Percentiles rank a stretch among this genome's conserved stretches.
phyloP scores from a whole-genome alignment of 2,113 vertebrate species.

The Catharus bicknelli region DNA sequence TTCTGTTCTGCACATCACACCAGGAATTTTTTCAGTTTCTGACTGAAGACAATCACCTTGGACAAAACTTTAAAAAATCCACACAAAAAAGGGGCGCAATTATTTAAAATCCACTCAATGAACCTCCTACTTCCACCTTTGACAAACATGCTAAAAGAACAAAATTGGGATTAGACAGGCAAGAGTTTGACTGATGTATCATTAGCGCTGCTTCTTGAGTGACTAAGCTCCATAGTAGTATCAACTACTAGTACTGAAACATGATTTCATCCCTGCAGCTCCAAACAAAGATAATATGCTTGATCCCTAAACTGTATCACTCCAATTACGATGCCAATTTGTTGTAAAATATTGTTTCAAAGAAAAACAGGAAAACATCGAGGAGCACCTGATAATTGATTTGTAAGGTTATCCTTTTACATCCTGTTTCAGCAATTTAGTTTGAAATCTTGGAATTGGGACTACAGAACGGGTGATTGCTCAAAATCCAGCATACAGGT shows the following conservation, averaged over 20 bases:
- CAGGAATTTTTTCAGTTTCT: not conserved
- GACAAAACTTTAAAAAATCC: not conserved
- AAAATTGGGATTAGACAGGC: not conserved
- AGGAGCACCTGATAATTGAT: not conserved
- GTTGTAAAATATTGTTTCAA: not conserved
- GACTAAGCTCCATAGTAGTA: constrained; percentile 47
- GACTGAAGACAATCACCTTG: not conserved
- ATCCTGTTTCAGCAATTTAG: not conserved
- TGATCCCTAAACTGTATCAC: not conserved
- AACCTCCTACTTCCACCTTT: constrained; percentile 42
- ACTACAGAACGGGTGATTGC: not conserved
- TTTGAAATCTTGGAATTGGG: not conserved
- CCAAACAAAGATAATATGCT: not conserved
- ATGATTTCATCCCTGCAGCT: constrained; percentile 29
- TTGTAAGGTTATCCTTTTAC: not conserved
- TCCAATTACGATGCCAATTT: not conserved
- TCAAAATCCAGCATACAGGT: not conserved
- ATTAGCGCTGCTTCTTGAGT: constrained; percentile 14
- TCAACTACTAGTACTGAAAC: not conserved
- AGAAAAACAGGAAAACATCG: not conserved
- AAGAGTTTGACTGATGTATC: constrained; percentile 19
- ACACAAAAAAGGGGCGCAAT: not conserved
- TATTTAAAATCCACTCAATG: constrained; percentile 29
- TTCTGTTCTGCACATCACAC: not conserved
- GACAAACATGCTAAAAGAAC: not conserved